A percentile compares a stretch with the other conserved stretches of the same genome.
Evolutionary conservation across 2,888 invertebrate genomes (phyloP).

Genomic region (Atethmia centrago): DNA sequence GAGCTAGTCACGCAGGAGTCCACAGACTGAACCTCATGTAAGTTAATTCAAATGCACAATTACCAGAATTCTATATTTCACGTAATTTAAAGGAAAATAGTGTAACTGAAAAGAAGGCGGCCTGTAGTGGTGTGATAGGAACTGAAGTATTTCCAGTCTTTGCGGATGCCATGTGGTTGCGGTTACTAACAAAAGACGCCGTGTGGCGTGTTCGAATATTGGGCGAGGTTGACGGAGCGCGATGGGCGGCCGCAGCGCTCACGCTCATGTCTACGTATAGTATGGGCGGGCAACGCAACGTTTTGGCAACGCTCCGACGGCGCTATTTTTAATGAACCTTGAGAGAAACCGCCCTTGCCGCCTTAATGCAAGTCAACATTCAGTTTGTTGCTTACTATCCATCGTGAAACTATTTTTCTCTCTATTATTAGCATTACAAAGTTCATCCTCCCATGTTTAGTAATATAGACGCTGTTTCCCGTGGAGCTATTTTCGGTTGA

Average conservation of each 20-base stretch:
- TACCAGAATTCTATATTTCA: background rate
- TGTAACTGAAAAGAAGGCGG: background rate
- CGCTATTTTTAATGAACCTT: constrained; percentile 89
- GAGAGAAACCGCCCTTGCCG: constrained; percentile 89
- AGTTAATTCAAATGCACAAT: background rate
- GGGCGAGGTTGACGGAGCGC: constrained; percentile 77
- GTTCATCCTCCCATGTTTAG: constrained; percentile 74
- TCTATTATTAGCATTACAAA: constrained; percentile 72
- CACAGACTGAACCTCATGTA: background rate
- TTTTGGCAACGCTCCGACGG: constrained; percentile 87
- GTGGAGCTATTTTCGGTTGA: constrained; percentile 80
- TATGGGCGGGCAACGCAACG: constrained; percentile 84
- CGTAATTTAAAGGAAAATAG: background rate
- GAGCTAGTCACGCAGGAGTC: background rate
- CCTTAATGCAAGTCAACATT: constrained; percentile 77
- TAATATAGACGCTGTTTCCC: constrained; percentile 72
- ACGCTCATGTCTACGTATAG: constrained; percentile 76
- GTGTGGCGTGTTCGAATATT: constrained; percentile 74
- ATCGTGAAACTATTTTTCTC: constrained; percentile 70
- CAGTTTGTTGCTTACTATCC: constrained; percentile 71
- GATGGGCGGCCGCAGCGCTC: constrained; percentile 73
- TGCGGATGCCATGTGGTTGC: constrained; percentile 34
- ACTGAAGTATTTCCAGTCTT: constrained; percentile 5
- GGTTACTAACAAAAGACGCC: constrained; percentile 50
- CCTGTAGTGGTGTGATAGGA: background rate